phyloP scores from a whole-genome alignment of 2,888 invertebrate species.

The Trichogramma evanescens region DNA sequence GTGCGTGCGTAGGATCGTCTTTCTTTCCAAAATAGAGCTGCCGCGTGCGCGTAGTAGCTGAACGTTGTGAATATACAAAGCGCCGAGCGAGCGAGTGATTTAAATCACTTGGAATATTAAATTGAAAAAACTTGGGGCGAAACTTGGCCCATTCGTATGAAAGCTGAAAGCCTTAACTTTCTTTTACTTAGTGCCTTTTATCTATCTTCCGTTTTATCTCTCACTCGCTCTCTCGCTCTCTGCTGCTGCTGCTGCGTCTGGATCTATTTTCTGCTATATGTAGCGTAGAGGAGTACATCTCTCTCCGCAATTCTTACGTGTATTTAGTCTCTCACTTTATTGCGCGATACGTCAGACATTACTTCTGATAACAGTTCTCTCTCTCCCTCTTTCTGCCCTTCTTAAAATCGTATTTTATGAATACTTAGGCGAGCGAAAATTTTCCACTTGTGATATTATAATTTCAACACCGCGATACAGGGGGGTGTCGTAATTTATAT shows the following conservation, averaged over 20 bases:
- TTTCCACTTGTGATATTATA: too few relatives aligned
- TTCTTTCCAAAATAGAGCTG: too few relatives aligned
- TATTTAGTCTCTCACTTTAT: neutral
- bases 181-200: constrained; percentile 21
- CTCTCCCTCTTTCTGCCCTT: neutral
- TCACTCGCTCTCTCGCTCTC: constrained; percentile 4
- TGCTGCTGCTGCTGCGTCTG: constrained; percentile 4
- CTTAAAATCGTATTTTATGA: too few relatives aligned
- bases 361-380: neutral
- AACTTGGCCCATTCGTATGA: constrained; percentile 21
- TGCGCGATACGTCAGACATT: constrained; percentile 4
- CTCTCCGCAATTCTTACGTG: neutral
- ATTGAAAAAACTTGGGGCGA: constrained; percentile 27
- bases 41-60: too few relatives aligned
- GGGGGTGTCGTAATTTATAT: too few relatives aligned
- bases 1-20: too few relatives aligned
- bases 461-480: too few relatives aligned
- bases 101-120: constrained; percentile 34
- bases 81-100: constrained; percentile 23
- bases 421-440: too few relatives aligned
- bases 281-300: neutral
- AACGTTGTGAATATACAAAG: too few relatives aligned
- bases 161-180: constrained; percentile 10
- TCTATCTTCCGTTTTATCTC: constrained; percentile 20
- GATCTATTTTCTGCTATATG: neutral